A percentile compares a stretch with the other conserved stretches of the same genome.
These are phyloP conservation scores for Drosophila falleni DNA, from an alignment of 2,888 invertebrate species.

Conservation along the genomic window DNA sequence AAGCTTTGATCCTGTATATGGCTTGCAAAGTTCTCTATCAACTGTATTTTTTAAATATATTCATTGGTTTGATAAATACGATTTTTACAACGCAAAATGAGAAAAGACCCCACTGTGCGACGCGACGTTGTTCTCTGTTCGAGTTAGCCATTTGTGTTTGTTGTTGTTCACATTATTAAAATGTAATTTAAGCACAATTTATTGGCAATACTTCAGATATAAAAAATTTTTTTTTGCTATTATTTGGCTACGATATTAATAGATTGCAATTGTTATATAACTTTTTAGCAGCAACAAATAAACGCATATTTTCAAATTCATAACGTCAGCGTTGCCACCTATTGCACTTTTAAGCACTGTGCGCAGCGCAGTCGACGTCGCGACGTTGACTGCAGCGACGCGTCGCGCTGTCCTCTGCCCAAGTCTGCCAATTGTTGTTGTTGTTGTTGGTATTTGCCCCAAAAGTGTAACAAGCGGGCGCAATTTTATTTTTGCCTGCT, in stretches of 20 bases:
- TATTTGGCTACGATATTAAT: neutral
- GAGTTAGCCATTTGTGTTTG: too few relatives aligned
- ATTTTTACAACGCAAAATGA: too few relatives aligned
- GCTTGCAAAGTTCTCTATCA: too few relatives aligned
- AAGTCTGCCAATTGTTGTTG: slow-evolving; percentile 41
- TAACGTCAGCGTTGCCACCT: slow-evolving; percentile 20
- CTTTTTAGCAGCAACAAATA: neutral
- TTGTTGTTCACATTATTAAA: too few relatives aligned
- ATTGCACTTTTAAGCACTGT: slow-evolving; percentile 45
- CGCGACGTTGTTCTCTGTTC: too few relatives aligned
- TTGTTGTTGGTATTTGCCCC: slow-evolving; percentile 37
- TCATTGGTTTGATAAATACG: too few relatives aligned
- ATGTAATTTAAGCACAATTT: slow-evolving; percentile 2
- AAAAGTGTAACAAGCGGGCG: slow-evolving; percentile 62
- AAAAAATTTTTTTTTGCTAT: neutral
- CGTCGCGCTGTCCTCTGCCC: slow-evolving; percentile 33
- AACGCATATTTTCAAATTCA: neutral
- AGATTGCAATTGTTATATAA: neutral
- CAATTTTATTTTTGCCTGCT: slow-evolving; percentile 49
- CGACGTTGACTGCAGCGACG: slow-evolving; percentile 25
- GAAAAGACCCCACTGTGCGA: too few relatives aligned
- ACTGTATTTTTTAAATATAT: too few relatives aligned
- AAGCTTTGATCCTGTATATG: too few relatives aligned
- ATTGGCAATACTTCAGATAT: neutral
- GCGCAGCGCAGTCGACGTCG: slow-evolving; percentile 27